Conservation (phyloP, 2,113 vertebrate genomes). For the Dasyprocta punctata region DNA sequence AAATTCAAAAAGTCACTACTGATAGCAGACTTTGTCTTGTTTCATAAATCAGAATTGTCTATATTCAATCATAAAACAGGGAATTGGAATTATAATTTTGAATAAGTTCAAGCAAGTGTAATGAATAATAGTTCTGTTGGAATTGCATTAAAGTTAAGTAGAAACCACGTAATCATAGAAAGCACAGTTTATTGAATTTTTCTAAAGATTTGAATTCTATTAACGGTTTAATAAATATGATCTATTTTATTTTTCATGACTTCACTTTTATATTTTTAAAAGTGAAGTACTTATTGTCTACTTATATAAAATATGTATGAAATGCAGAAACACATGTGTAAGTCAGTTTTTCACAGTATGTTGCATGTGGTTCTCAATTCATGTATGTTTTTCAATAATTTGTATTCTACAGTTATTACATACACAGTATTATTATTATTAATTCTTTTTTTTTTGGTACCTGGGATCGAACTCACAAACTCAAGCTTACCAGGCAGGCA, state of each 20-base stretch:
- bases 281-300: not conserved
- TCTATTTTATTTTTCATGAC: not conserved
- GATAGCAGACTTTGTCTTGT: not conserved
- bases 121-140: not conserved
- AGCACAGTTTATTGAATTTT: not conserved
- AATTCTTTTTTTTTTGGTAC: too few relatives aligned
- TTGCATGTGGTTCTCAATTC: not conserved
- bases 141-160: not conserved
- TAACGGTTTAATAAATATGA: not conserved
- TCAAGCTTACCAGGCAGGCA: too few relatives aligned
- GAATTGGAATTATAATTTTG: not conserved
- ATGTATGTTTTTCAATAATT: not conserved
- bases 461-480: too few relatives aligned
- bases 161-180: not conserved
- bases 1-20: not conserved
- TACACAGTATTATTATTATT: too few relatives aligned
- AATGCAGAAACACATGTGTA: not conserved
- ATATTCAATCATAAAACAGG: not conserved
- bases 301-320: not conserved
- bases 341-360: not conserved
- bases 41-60: conserved; percentile 34
- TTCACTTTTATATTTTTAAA: not conserved
- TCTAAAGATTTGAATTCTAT: not conserved
- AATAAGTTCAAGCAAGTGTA: not conserved
- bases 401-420: not conserved